A percentile compares a stretch with the other conserved stretches of the same genome.
Conservation (phyloP, 2,888 invertebrate genomes). For the Acanthosepion lycidas region DNA sequence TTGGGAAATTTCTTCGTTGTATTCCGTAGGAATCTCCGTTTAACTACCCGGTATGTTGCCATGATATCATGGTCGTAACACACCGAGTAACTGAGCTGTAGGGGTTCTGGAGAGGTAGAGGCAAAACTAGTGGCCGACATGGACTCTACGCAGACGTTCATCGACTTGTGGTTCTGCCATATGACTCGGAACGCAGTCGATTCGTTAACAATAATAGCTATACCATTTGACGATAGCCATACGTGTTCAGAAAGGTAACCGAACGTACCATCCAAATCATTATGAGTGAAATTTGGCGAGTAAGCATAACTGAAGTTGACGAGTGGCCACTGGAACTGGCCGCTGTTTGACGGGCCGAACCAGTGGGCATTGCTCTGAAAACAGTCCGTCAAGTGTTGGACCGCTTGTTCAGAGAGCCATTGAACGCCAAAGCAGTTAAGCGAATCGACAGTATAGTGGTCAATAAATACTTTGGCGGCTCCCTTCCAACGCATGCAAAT, state of each 20-base stretch:
- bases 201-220: constrained; percentile 81
- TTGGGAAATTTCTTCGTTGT: constrained; percentile 77
- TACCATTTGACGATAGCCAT: constrained; percentile 82
- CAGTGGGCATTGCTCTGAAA: constrained; percentile 76
- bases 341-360: constrained; percentile 67
- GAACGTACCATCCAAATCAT: constrained; percentile 60
- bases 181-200: constrained; percentile 84
- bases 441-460: constrained; percentile 54
- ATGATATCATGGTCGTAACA: constrained; percentile 53
- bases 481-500: constrained; percentile 66
- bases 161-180: constrained; percentile 80
- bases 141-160: constrained; percentile 58
- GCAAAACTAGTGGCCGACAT: neutral
- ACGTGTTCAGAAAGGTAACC: constrained; percentile 72
- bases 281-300: constrained; percentile 56
- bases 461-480: constrained; percentile 60
- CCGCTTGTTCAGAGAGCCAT: constrained; percentile 84
- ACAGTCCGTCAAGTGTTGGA: constrained; percentile 86
- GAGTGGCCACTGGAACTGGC: constrained; percentile 60
- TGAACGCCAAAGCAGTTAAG: constrained; percentile 84
- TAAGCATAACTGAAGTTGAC: constrained; percentile 56
- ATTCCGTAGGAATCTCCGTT: constrained; percentile 46
- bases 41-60: constrained; percentile 50
- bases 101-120: too few species aligned
- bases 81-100: neutral